Evolutionary conservation across 2,113 vertebrate species (phyloP).

Genomic region (Rynchops niger): DNA sequence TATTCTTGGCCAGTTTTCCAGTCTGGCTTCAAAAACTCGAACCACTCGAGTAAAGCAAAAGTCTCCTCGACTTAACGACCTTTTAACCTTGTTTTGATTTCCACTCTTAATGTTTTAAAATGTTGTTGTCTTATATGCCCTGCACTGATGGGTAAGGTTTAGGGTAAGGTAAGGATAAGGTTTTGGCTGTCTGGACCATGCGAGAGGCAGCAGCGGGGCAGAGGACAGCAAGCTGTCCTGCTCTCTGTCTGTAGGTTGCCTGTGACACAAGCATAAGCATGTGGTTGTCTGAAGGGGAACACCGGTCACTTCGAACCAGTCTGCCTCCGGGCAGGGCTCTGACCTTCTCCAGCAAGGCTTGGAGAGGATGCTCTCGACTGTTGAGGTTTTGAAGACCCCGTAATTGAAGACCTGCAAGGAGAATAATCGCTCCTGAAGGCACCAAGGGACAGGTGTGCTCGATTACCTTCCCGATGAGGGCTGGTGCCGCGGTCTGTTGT

Average conservation of each 20-base stretch:
- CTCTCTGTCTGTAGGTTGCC: not conserved
- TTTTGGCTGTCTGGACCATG: not conserved
- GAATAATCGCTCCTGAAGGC: not conserved
- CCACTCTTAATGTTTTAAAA: not conserved
- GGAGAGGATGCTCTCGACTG: not conserved
- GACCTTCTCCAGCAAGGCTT: not conserved
- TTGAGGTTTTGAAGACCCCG: not conserved
- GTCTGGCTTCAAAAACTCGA: not conserved
- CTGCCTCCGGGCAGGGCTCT: not conserved
- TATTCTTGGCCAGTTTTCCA: not conserved
- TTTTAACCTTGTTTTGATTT: not conserved
- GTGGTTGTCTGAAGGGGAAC: rapidly evolving
- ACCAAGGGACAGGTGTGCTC: not conserved
- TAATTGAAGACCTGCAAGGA: not conserved
- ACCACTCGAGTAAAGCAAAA: not conserved
- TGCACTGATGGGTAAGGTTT: not conserved
- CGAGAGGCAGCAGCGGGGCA: not conserved
- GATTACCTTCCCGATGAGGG: not conserved
- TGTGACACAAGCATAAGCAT: not conserved
- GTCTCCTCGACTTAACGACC: not conserved
- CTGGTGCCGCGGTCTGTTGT: not conserved
- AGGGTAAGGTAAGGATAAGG: not conserved
- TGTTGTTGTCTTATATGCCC: not conserved
- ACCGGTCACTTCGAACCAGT: not conserved
- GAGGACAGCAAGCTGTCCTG: not conserved